Percentiles rank a stretch among this genome's conserved stretches.
phyloP scores from a whole-genome alignment of 35 echinoderm and acorn worm species.

The Antedon bifida region DNA sequence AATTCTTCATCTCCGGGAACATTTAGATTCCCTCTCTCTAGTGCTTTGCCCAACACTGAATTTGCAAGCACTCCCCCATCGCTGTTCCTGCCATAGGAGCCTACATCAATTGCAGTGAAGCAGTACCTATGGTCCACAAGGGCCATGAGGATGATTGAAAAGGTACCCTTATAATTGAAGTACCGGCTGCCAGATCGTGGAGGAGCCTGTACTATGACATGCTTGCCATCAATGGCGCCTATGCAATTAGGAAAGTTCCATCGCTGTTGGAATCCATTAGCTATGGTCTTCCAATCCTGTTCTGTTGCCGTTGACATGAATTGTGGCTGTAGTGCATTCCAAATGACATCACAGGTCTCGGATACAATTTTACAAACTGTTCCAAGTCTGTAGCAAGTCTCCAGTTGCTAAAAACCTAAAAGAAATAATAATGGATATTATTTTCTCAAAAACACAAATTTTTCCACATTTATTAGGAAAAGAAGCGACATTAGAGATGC shows the following conservation, averaged over 20 bases:
- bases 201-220: neutral
- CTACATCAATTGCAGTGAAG: constrained; percentile 3
- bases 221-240: constrained; percentile 2
- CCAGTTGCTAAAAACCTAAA: constrained; percentile 1
- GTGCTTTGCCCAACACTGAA: neutral
- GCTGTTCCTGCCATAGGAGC: neutral
- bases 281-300: neutral
- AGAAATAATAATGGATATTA: neutral
- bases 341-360: constrained; percentile 6
- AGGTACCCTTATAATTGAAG: constrained; percentile 8
- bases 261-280: neutral
- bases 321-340: neutral
- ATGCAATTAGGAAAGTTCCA: constrained; percentile 16
- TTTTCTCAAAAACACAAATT: too few species aligned
- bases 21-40: neutral
- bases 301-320: constrained; percentile 11
- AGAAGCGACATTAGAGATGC: too few species aligned
- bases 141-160: neutral
- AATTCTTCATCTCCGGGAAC: neutral
- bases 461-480: too few species aligned
- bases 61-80: constrained; percentile 7
- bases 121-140: neutral
- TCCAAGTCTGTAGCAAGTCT: constrained; percentile 11
- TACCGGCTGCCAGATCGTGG: neutral
- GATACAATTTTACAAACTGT: constrained; percentile 13